These are phyloP conservation scores for Busseola fusca DNA, from an alignment of 2,888 invertebrate species.

Conservation along the genomic window DNA sequence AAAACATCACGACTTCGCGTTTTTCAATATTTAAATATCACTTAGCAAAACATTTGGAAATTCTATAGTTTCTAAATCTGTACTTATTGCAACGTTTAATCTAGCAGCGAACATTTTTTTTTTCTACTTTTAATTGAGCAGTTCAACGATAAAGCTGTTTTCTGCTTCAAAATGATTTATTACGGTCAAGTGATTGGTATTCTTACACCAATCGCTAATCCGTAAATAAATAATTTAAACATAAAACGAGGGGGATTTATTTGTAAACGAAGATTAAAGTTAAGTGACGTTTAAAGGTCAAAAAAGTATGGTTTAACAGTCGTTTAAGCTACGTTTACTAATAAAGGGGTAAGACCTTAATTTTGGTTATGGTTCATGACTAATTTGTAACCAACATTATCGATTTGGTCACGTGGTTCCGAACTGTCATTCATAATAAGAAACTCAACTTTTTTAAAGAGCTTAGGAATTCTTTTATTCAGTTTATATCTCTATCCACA, in stretches of 20 bases:
- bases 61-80: constrained; percentile 1
- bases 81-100: constrained; percentile 7
- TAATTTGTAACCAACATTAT: not conserved
- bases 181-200: not conserved
- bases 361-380: not conserved
- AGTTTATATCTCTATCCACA: no score
- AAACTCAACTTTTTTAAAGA: not conserved
- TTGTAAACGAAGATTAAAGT: not conserved
- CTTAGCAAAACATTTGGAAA: constrained; percentile 4
- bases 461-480: not conserved
- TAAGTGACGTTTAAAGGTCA: not conserved
- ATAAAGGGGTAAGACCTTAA: not conserved
- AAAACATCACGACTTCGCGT: not conserved
- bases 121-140: not conserved
- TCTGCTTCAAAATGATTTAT: not conserved
- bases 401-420: not conserved
- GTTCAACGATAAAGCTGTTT: no score
- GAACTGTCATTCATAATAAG: constrained; percentile 1
- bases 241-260: no score
- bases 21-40: not conserved
- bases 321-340: not conserved
- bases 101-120: not conserved
- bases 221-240: not conserved
- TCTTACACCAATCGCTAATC: not conserved
- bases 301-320: not conserved